Conservation (phyloP, 2,888 invertebrate genomes). For the Agonopterix arenella region DNA sequence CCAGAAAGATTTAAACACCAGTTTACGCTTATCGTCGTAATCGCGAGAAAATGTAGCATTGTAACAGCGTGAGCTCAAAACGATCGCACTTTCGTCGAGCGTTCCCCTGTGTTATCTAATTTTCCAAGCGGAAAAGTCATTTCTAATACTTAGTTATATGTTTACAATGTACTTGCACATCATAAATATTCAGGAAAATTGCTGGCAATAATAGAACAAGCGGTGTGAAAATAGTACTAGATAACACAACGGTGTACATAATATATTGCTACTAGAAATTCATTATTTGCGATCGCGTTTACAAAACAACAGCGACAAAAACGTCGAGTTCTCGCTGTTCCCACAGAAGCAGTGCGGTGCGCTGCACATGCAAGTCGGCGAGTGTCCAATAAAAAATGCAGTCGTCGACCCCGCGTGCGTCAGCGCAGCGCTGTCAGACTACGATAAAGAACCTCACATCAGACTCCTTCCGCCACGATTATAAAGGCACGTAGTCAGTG, state of each 20-base stretch:
- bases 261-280: not conserved
- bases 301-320: slow-evolving; percentile 14
- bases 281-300: not conserved
- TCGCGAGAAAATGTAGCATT: slow-evolving; percentile 46
- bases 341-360: slow-evolving; percentile 45
- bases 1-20: slow-evolving; percentile 50
- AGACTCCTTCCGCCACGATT: slow-evolving; percentile 36
- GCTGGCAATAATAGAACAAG: not conserved
- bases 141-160: slow-evolving; percentile 7
- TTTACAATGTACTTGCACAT: no score
- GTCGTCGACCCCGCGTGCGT: slow-evolving; percentile 65
- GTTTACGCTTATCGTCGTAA: slow-evolving; percentile 47
- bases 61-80: slow-evolving; percentile 48
- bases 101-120: slow-evolving; percentile 43
- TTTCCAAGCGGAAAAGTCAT: slow-evolving; percentile 33
- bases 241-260: not conserved
- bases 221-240: not conserved
- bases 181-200: not conserved
- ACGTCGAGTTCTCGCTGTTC: slow-evolving; percentile 46
- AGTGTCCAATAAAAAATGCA: slow-evolving; percentile 56
- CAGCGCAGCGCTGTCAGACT: slow-evolving; percentile 33
- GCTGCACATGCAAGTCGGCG: slow-evolving; percentile 32
- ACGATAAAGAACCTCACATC: slow-evolving; percentile 44
- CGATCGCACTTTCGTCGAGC: slow-evolving; percentile 39
- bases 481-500: not conserved